These are phyloP conservation scores for Archegozetes longisetosus DNA, from an alignment of 1,140 invertebrate genomes.

Conservation along the genomic window DNA sequence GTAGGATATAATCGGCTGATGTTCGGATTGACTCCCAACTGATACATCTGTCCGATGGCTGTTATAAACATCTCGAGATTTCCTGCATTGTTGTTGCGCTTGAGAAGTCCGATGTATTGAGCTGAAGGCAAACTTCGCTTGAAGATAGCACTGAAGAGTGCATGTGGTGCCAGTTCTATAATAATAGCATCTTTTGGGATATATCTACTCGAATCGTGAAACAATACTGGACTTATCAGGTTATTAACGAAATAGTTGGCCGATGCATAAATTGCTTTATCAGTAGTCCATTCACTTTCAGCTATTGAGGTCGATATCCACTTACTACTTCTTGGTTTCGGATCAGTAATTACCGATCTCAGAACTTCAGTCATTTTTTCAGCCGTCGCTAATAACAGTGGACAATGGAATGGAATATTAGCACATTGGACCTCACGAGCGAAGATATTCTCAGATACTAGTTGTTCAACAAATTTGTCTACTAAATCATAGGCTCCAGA, in stretches of 20 bases:
- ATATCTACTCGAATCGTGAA: constrained; percentile 54
- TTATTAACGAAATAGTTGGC: constrained; percentile 94
- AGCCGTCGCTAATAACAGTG: constrained; percentile 67
- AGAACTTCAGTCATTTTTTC: constrained; percentile 56
- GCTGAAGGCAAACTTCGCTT: constrained; percentile 46
- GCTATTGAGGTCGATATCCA: constrained; percentile 88
- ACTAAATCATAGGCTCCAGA: constrained; percentile 62
- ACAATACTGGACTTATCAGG: constrained; percentile 50
- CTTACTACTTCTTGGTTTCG: constrained; percentile 52
- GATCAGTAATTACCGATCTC: constrained; percentile 55
- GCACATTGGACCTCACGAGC: constrained; percentile 63
- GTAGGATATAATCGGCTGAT: constrained; percentile 23
- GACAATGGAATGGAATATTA: constrained; percentile 83
- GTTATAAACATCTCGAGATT: constrained; percentile 7
- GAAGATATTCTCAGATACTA: constrained; percentile 60
- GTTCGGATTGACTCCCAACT: constrained; percentile 55
- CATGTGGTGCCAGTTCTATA: constrained; percentile 68
- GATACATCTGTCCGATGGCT: constrained; percentile 44
- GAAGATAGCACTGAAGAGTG: constrained; percentile 57
- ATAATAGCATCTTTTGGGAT: constrained; percentile 71
- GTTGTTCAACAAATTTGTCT: constrained; percentile 47
- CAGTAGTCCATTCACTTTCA: constrained; percentile 55
- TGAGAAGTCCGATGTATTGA: constrained; percentile 34
- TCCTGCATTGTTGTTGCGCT: constrained; percentile 26
- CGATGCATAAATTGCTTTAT: constrained; percentile 63